Evolutionary conservation across 2,888 invertebrate species (phyloP).

Genomic region (Pomacea canaliculata): DNA sequence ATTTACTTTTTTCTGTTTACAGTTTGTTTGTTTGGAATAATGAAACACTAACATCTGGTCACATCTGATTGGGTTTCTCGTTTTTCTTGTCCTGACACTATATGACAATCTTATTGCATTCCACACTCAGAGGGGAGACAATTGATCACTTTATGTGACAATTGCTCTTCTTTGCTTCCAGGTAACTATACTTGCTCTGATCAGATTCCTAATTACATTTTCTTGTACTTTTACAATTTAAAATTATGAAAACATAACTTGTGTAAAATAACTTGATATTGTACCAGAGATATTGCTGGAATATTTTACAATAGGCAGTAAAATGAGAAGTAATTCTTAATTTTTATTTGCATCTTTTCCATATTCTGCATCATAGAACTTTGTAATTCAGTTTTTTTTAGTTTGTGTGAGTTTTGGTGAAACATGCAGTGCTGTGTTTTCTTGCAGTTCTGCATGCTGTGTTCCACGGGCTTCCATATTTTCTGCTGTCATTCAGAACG

Average conservation of each 20-base stretch:
- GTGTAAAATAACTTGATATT: neutral
- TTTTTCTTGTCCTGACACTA: slow-evolving; percentile 86
- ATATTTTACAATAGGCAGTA: no score
- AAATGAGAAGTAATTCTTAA: neutral
- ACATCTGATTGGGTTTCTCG: slow-evolving; percentile 77
- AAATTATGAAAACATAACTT: no score
- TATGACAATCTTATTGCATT: slow-evolving; percentile 79
- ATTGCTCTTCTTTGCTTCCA: slow-evolving; percentile 88
- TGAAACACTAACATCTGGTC: slow-evolving; percentile 99
- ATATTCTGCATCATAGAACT: neutral
- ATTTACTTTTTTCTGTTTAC: slow-evolving; percentile 64
- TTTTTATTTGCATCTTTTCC: neutral
- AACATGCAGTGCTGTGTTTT: neutral
- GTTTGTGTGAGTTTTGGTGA: neutral
- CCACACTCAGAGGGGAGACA: slow-evolving; percentile 79
- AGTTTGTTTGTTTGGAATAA: slow-evolving; percentile 97
- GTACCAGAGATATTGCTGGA: no score
- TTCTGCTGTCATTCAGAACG: slow-evolving; percentile 92
- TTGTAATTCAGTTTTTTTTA: neutral
- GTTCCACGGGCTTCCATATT: slow-evolving; percentile 93
- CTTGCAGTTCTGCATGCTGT: slow-evolving; percentile 89
- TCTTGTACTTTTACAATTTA: no score
- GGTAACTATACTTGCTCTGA: slow-evolving; percentile 72
- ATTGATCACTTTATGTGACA: slow-evolving; percentile 88
- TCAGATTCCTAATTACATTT: no score